Evolutionary conservation across 2,113 vertebrate species (phyloP).

Genomic region (Mesoclemmys tuberculata): DNA sequence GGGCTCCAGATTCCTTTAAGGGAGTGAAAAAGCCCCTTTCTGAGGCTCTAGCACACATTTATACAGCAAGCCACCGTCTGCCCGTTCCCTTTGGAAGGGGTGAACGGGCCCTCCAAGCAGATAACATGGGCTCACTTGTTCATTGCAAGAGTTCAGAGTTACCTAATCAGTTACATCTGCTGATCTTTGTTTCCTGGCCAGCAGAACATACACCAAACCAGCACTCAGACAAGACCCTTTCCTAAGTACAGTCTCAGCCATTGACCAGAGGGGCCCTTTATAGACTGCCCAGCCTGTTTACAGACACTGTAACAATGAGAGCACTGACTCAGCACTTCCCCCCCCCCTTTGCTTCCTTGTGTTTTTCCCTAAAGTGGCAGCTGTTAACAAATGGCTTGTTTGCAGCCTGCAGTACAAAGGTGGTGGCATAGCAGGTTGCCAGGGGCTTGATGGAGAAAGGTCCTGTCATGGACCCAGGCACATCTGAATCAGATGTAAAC

Average conservation of each 20-base stretch:
- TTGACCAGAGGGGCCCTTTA: conserved; percentile 48
- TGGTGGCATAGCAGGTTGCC: conserved; percentile 51
- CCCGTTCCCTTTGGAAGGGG: background rate
- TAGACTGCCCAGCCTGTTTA: conserved; percentile 52
- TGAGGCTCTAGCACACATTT: background rate
- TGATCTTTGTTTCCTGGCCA: background rate
- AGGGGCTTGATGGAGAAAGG: conserved; percentile 40
- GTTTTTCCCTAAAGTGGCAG: conserved; percentile 24
- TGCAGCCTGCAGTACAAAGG: conserved; percentile 3
- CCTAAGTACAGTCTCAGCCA: background rate
- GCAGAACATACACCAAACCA: conserved; percentile 11
- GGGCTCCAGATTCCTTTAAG: background rate
- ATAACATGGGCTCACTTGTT: conserved; percentile 40
- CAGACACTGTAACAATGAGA: conserved; percentile 50
- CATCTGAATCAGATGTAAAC: background rate
- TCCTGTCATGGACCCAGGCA: background rate
- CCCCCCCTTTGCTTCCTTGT: conserved; percentile 42
- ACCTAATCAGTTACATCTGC: conserved; percentile 58
- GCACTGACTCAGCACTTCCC: conserved; percentile 64
- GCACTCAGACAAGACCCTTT: conserved; percentile 33
- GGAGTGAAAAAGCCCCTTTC: background rate
- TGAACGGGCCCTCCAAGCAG: conserved; percentile 35
- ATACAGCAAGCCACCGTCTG: background rate
- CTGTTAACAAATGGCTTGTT: conserved; percentile 49
- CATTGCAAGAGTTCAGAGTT: conserved; percentile 52